Evolutionary conservation across 2,888 invertebrate species (phyloP).

Genomic region (Xanthia icteritia): DNA sequence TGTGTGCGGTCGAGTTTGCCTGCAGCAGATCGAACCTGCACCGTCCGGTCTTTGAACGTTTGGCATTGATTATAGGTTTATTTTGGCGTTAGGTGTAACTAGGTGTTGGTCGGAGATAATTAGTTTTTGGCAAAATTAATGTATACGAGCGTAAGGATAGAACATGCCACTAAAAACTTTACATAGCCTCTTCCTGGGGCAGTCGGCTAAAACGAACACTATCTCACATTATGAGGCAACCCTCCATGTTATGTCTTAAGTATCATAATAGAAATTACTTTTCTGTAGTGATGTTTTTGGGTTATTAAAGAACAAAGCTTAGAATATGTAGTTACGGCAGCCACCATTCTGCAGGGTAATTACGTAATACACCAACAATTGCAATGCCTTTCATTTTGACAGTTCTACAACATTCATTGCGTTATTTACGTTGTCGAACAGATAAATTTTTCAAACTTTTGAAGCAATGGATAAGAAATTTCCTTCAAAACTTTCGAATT

Average conservation of each 20-base stretch:
- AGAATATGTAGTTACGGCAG: not conserved
- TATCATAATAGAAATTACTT: too few species aligned
- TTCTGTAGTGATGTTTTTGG: too few species aligned
- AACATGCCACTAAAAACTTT: not conserved
- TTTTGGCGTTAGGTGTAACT: constrained; percentile 23
- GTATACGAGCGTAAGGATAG: not conserved
- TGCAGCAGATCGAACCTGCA: constrained; percentile 46
- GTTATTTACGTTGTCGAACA: not conserved
- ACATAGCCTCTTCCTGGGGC: too few species aligned
- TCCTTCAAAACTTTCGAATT: too few species aligned
- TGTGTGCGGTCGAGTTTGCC: constrained; percentile 48
- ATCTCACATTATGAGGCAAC: not conserved
- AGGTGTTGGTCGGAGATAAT: constrained; percentile 17
- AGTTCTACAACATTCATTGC: not conserved
- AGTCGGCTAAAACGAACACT: not conserved
- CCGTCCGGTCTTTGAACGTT: constrained; percentile 40
- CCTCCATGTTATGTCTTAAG: not conserved
- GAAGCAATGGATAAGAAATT: not conserved
- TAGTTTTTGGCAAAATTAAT: constrained; percentile 1
- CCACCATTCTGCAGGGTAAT: not conserved
- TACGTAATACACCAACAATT: not conserved
- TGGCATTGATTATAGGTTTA: constrained; percentile 34
- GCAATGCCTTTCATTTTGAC: not conserved
- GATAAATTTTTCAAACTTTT: not conserved
- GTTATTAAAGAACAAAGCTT: not conserved